Base-by-base conservation (phyloP, 1,140 invertebrate genomes). In the Plutomurus gul region DNA sequence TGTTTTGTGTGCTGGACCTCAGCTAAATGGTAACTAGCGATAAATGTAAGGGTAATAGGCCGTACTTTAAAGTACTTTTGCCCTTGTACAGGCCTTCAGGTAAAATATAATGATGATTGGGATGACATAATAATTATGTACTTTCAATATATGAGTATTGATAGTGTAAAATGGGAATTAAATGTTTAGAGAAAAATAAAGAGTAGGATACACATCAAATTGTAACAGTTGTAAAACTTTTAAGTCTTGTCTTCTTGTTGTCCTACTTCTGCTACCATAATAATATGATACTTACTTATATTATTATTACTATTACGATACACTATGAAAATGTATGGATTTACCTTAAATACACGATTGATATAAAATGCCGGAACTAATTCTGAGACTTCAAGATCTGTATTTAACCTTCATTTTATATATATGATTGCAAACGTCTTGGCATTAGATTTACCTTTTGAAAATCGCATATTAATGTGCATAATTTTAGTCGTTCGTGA, bases 331-430 rank as follows among this genome's bases (percentile, higher is more conserved):
- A 65, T 65, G 56, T 65, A 65, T 65, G 56, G 56, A 60, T 30
- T 60, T 60, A 60, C 30, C 56, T 65, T 65, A 65, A 65, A 65
- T 65, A 65, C 56, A 65, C 36, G 56, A 65, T 65, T 65, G 56
- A 65, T 65, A 65, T 65, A 65, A 65, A 33, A 36, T 36, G 25
- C 27, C 36, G 39, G n/a, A 65, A 36, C 27, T 65, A 25, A 33
- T n/a, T 7, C 11, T 56, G 25, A 0, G 10, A 56, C 22, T 43
- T 43, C 0, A 4, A n/a, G n/a, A n/a, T n/a, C n/a, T n/a, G n/a
- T n/a, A n/a, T n/a, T n/a, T n/a, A n/a, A n/a, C n/a, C n/a, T n/a
- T n/a, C n/a, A n/a, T n/a, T n/a, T 30, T 49, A n/a, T 49, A n/a
- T 47, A 47, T 47, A n/a, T n/a, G n/a, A n/a, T n/a, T n/a, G n/a